Conservation (phyloP, 2,113 vertebrate species). For the Zapornia atra region DNA sequence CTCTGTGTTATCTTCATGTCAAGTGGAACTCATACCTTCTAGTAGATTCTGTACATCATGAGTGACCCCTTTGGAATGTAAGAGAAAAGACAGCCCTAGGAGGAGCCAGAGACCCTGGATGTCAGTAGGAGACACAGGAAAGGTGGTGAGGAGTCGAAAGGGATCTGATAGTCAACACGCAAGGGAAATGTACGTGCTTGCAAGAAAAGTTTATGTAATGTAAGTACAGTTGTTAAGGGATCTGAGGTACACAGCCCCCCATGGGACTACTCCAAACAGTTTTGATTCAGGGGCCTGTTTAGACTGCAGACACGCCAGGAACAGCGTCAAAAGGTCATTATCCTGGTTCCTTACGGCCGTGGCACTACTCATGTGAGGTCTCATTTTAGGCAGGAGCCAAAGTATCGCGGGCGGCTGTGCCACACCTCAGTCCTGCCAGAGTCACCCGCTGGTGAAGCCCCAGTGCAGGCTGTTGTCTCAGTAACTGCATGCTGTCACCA, state of each 20-base stretch:
- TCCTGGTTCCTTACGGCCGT: rapidly evolving
- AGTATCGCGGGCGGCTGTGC: neutral
- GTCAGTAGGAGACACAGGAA: neutral
- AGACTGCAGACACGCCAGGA: neutral
- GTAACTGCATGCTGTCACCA: neutral
- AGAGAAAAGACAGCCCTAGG: neutral
- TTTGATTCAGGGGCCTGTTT: rapidly evolving
- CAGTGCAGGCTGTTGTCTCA: neutral
- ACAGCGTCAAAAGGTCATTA: neutral
- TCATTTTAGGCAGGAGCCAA: neutral
- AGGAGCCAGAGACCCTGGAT: neutral
- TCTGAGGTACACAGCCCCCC: neutral
- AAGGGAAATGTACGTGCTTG: neutral
- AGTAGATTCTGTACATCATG: neutral
- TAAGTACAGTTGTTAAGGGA: neutral
- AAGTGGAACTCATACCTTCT: neutral
- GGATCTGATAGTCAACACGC: neutral
- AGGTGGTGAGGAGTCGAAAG: neutral
- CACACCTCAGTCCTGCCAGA: neutral
- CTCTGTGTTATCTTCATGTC: neutral
- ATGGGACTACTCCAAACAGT: neutral
- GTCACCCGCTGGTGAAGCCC: neutral
- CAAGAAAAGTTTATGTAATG: neutral
- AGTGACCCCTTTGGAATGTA: neutral
- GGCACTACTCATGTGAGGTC: neutral